Conservation (phyloP, 2,113 vertebrate genomes). For the Coreoperca whiteheadi region DNA sequence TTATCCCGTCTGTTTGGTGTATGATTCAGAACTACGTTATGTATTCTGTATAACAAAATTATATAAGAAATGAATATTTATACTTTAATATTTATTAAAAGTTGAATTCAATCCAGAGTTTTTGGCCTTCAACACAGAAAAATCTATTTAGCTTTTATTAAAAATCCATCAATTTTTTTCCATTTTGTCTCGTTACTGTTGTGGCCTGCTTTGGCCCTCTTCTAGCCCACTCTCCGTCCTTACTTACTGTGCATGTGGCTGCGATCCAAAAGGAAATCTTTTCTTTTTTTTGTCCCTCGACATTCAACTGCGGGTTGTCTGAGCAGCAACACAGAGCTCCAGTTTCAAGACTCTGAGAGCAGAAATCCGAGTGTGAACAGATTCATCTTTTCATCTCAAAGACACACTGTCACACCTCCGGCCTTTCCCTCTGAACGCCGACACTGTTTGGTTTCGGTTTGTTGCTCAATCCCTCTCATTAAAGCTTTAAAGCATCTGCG, state of each 20-base stretch:
- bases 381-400: background rate
- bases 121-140: background rate
- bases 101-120: background rate
- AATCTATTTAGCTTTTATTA: background rate
- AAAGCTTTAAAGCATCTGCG: conserved; percentile 26
- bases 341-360: background rate
- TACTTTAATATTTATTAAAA: too few relatives aligned
- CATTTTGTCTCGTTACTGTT: background rate
- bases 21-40: background rate
- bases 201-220: background rate
- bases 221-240: background rate
- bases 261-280: background rate
- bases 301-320: background rate
- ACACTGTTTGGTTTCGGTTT: background rate
- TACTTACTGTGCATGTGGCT: background rate
- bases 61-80: conserved; percentile 45
- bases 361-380: background rate
- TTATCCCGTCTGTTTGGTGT: background rate
- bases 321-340: background rate
- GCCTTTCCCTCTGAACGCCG: background rate
- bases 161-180: background rate
- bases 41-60: background rate
- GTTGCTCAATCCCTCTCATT: conserved; percentile 35
- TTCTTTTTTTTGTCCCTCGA: background rate
- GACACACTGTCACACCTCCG: background rate